Base-by-base conservation (phyloP, 2,113 vertebrate genomes). In the Recurvirostra avosetta region DNA sequence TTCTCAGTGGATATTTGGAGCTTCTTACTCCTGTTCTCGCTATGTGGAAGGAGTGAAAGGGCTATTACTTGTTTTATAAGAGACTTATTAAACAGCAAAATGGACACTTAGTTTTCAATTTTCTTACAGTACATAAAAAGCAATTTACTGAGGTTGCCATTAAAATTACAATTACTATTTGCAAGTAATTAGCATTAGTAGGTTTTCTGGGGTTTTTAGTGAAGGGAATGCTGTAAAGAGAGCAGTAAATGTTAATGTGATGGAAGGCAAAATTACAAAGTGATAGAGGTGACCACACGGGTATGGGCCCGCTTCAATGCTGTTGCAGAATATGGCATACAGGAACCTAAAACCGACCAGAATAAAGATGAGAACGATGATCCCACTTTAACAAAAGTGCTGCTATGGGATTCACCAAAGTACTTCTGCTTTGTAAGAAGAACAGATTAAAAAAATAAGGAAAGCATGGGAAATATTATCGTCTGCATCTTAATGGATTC, bases 131-230 rank as follows among this genome's bases (percentile, higher is more conserved):
- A 91, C 65, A 94, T 85, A 95, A 94, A 94, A 95, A 90, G 79
- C 88, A 86, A 95, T 89, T 95, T 87, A 82, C 73, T 85, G 86
- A 79, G 62, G 76, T 66, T 95, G 92, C 70, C 74, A 40, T 95
- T 95, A 88, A 92, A 97, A 94, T 82, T 75, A 85, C 95, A 67
- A 95, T 78, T 91, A 61, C 83, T 92, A 86, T 94, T 97, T 97
- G 49, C 52, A 92, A 92, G 77, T 95, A 92, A 94, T 97, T 91
- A 89, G 77, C 77, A 89, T 91, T 91, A 76, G 59, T 61, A 81
- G 71, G 52, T 81, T 95, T 96, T 91, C 74, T 38, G 61, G 29
- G n/a, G 32, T 12, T 81, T 88, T 78, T 58, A 94, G 83, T 32
- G 58, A 77, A 91, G 43, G 43, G 32, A 95, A 72, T 55, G 84